Conservation (phyloP, 2,797 vertebrate species). For the Harpagifer antarcticus region DNA sequence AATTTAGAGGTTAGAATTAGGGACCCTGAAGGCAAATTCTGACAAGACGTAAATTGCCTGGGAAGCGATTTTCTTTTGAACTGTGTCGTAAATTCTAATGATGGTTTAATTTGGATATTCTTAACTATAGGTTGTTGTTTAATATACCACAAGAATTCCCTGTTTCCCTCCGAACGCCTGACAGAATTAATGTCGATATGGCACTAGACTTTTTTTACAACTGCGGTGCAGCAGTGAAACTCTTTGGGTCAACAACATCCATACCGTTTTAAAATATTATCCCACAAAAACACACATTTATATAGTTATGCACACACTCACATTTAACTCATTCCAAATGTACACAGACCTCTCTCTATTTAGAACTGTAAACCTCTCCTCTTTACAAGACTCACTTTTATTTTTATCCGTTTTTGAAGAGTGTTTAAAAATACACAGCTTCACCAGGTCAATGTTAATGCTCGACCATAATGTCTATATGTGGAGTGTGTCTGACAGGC, state of each 20-base stretch:
- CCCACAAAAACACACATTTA: conserved; percentile 55
- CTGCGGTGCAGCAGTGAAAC: conserved; percentile 52
- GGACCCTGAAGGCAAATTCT: conserved; percentile 73
- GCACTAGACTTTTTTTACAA: conserved; percentile 58
- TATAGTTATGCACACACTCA: conserved; percentile 24
- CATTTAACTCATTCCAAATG: conserved; percentile 23
- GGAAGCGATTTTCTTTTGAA: conserved; percentile 78
- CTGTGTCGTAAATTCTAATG: conserved; percentile 82
- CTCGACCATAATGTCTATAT: conserved; percentile 57
- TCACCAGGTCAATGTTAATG: conserved; percentile 49
- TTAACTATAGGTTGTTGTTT: conserved; percentile 77
- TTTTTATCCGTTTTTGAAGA: conserved; percentile 29
- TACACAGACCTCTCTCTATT: conserved; percentile 29
- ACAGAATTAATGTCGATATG: conserved; percentile 64
- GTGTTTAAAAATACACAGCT: conserved; percentile 47
- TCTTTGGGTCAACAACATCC: conserved; percentile 55
- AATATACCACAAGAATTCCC: conserved; percentile 75
- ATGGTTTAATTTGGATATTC: conserved; percentile 79
- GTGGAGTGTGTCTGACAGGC: conserved; percentile 42
- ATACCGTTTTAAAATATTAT: conserved; percentile 44
- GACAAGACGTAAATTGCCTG: conserved; percentile 68
- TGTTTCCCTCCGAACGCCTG: conserved; percentile 42
- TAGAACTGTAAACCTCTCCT: conserved; percentile 22
- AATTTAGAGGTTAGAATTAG: conserved; percentile 74
- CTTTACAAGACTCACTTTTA: conserved; percentile 13